Percentiles rank a stretch among this genome's conserved stretches.
Evolutionary conservation across 1,140 invertebrate species (phyloP).

Genomic region (Eumaeus atala): DNA sequence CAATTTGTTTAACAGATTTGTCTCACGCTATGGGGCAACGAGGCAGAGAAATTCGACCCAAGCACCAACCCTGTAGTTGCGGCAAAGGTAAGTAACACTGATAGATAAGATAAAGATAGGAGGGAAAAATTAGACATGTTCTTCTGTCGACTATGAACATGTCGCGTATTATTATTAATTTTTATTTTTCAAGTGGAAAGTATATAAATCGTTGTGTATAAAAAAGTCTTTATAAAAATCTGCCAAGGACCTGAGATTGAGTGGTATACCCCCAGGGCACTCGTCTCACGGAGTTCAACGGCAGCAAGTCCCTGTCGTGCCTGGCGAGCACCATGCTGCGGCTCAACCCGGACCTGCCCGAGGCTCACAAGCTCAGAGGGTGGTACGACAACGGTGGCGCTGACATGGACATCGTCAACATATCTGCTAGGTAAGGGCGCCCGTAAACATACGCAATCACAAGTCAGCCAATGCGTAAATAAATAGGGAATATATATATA

Average conservation of each 20-base stretch:
- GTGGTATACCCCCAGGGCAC: constrained; percentile 44
- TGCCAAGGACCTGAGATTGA: too few species aligned
- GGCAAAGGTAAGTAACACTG: constrained; percentile 78
- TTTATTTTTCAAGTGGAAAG: too few species aligned
- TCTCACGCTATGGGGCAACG: constrained; percentile 85
- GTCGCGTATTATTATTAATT: too few species aligned
- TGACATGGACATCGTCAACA: constrained; percentile 75
- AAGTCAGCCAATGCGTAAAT: too few species aligned
- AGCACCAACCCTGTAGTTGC: constrained; percentile 86
- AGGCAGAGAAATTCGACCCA: constrained; percentile 90
- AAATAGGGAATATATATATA: too few species aligned
- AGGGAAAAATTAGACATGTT: too few species aligned
- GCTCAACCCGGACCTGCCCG: constrained; percentile 91
- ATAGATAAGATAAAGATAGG: too few species aligned
- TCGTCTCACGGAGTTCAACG: constrained; percentile 72
- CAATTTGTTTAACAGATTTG: constrained; percentile 64
- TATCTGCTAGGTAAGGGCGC: constrained; percentile 75
- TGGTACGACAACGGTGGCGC: constrained; percentile 91
- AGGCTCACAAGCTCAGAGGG: constrained; percentile 88
- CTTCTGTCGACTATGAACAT: too few species aligned
- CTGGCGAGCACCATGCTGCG: constrained; percentile 78
- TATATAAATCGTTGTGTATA: too few species aligned
- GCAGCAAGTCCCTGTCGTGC: constrained; percentile 81
- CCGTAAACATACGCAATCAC: constrained; percentile 12
- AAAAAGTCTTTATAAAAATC: too few species aligned